A percentile compares a stretch with the other conserved stretches of the same genome.
Evolutionary conservation across 2,113 vertebrate genomes (phyloP).

Genomic region (Hemiscyllium ocellatum): DNA sequence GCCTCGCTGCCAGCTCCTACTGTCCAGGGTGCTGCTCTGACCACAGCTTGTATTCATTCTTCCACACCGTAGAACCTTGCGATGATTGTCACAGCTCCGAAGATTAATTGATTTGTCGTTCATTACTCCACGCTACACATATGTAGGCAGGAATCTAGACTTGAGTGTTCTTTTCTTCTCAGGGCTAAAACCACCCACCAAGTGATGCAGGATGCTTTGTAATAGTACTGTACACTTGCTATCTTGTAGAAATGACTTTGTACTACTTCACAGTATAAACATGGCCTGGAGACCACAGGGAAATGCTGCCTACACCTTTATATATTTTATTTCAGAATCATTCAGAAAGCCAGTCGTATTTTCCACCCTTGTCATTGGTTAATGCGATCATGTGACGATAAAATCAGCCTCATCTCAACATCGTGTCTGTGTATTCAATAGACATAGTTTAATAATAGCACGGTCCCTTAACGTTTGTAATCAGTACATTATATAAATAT

Average conservation of each 20-base stretch:
- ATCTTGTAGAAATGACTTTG: not conserved
- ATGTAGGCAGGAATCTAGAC: not conserved
- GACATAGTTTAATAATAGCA: conserved; percentile 40
- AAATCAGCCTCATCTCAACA: conserved; percentile 40
- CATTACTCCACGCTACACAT: not conserved
- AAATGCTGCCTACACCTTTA: conserved; percentile 17
- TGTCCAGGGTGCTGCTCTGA: not conserved
- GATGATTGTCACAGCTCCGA: conserved; percentile 17
- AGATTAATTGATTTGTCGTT: conserved; percentile 34
- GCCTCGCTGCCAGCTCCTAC: not conserved
- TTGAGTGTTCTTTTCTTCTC: conserved; percentile 12
- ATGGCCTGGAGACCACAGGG: not conserved
- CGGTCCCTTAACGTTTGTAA: conserved; percentile 16
- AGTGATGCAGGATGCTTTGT: conserved; percentile 1
- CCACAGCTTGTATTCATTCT: conserved; percentile 39
- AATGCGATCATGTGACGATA: conserved; percentile 40
- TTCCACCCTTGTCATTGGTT: conserved; percentile 39
- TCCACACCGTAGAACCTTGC: conserved; percentile 1
- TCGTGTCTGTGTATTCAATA: conserved; percentile 38
- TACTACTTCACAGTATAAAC: too few species aligned
- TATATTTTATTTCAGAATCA: conserved; percentile 31
- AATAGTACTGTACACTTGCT: not conserved
- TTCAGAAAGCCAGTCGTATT: conserved; percentile 32
- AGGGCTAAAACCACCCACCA: not conserved
- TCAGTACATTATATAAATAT: conserved; percentile 35